These are phyloP conservation scores for Apotomis capreana DNA, from an alignment of 2,888 invertebrate genomes.

Conservation along the genomic window DNA sequence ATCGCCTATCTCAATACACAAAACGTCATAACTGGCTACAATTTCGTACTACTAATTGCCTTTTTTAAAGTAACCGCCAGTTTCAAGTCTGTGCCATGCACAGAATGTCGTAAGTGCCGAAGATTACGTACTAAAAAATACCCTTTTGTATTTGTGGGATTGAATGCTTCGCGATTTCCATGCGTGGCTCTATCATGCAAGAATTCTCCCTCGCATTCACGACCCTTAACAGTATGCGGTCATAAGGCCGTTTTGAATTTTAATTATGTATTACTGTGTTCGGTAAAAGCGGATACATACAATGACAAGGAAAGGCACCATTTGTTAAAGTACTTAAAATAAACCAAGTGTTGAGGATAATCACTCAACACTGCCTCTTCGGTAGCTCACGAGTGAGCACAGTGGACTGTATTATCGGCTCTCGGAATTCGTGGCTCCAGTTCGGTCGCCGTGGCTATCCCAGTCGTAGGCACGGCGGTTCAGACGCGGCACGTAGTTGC, in stretches of 20 bases:
- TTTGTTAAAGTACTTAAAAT: no score
- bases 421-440: no score
- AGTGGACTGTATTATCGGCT: no score
- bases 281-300: no score
- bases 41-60: neutral
- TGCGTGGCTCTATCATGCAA: conserved; percentile 10
- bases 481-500: no score
- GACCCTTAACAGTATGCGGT: neutral
- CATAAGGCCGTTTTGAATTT: conserved; percentile 1
- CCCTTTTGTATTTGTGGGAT: neutral
- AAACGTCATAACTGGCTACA: neutral
- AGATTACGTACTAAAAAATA: neutral
- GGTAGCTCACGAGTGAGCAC: no score
- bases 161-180: conserved; percentile 3
- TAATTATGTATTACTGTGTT: neutral
- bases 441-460: no score
- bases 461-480: no score
- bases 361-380: no score
- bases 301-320: no score
- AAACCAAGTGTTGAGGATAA: no score
- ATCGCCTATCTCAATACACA: neutral
- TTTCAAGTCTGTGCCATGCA: neutral
- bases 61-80: neutral
- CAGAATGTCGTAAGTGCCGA: neutral
- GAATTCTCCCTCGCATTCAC: conserved; percentile 11